These are phyloP conservation scores for Trissolcus japonicus DNA, from an alignment of 2,888 invertebrate genomes.

Conservation along the genomic window DNA sequence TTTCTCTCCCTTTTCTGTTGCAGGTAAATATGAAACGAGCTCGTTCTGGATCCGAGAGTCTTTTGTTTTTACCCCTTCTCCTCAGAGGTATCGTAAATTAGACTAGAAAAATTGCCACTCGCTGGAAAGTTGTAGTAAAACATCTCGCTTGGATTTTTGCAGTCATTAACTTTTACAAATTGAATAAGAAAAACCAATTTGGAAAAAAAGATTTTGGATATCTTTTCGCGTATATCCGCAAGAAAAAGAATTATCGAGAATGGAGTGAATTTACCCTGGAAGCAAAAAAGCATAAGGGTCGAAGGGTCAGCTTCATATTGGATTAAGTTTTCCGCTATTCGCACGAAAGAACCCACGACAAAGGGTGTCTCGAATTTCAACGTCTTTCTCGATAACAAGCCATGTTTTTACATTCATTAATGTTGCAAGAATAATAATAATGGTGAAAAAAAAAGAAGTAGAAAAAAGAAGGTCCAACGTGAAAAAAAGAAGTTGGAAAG, in stretches of 20 bases:
- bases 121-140: neutral
- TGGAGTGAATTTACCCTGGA: conserved; percentile 38
- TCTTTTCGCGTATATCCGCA: neutral
- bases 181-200: neutral
- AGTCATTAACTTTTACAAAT: too few species aligned
- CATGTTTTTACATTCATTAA: neutral
- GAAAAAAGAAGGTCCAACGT: neutral
- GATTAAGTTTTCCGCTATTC: conserved; percentile 65
- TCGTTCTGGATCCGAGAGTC: neutral
- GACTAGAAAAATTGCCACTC: neutral
- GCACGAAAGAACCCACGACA: conserved; percentile 53
- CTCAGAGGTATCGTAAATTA: too few species aligned
- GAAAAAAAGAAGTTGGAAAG: too few species aligned
- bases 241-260: conserved; percentile 26
- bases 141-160: too few species aligned
- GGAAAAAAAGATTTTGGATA: too few species aligned
- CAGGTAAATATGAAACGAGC: conserved; percentile 29
- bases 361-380: conserved; percentile 38
- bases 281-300: conserved; percentile 36
- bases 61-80: neutral
- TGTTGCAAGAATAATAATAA: neutral
- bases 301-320: conserved; percentile 65
- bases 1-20: conserved; percentile 28
- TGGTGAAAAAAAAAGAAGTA: neutral
- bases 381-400: conserved; percentile 37